Conservation (phyloP, 2,113 vertebrate genomes). For the Hemichromis elongatus region DNA sequence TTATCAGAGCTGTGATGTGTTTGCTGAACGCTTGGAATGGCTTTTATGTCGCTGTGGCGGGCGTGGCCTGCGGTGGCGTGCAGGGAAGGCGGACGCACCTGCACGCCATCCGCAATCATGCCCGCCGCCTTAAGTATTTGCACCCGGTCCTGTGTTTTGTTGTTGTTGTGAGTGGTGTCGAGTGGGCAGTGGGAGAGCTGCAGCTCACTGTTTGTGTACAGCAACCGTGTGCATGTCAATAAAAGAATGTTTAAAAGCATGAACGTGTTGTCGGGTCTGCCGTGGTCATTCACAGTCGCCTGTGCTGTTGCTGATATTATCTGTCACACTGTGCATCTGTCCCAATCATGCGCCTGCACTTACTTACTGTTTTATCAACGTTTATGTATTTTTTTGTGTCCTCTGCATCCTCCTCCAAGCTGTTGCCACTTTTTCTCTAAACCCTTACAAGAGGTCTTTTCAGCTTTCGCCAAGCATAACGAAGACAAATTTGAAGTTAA, state of each 20-base stretch:
- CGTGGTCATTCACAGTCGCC: too few species aligned
- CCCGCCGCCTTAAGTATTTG: too few species aligned
- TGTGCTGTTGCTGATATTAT: background rate
- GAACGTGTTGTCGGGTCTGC: too few species aligned
- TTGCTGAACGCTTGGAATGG: background rate
- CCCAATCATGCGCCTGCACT: background rate
- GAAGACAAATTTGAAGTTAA: constrained; percentile 26
- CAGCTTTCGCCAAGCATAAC: background rate
- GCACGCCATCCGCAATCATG: too few species aligned
- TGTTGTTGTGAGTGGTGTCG: too few species aligned
- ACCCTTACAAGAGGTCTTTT: background rate
- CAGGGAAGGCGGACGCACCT: too few species aligned
- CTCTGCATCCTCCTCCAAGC: background rate
- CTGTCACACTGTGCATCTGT: background rate
- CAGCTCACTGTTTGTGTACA: too few species aligned
- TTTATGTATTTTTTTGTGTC: background rate
- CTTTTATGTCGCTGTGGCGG: background rate
- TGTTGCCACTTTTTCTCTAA: background rate
- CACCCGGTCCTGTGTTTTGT: too few species aligned
- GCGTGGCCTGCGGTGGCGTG: too few species aligned
- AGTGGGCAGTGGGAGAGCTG: too few species aligned
- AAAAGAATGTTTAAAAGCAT: too few species aligned
- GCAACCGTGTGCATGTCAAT: too few species aligned
- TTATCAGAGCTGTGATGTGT: background rate
- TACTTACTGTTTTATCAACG: background rate